These are phyloP conservation scores for Aurelia sp. DNA, from an alignment of 30 jellyfish, hydroid and myxozoan genomes.

Conservation along the genomic window DNA sequence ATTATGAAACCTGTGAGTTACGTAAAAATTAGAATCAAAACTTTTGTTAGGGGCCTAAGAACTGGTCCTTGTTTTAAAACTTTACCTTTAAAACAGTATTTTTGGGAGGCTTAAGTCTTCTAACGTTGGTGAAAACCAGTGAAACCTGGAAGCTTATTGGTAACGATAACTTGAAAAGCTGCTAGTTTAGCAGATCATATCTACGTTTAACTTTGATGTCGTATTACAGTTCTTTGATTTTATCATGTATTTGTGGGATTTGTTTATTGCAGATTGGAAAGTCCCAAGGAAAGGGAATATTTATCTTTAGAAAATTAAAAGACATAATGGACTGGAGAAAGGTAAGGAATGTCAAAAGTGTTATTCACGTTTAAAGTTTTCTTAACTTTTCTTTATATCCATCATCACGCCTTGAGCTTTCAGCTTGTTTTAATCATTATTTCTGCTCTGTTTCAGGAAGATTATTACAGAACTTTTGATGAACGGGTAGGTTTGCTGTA, in stretches of 20 bases:
- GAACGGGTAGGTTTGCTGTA: slow-evolving; percentile 65
- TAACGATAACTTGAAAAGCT: no score
- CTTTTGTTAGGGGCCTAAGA: not conserved
- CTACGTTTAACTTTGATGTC: no score
- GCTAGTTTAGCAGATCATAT: no score
- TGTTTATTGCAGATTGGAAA: slow-evolving; percentile 83
- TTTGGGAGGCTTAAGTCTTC: no score
- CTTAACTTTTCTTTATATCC: not conserved
- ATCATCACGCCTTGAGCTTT: not conserved
- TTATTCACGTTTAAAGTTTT: not conserved
- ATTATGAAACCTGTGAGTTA: slow-evolving; percentile 93
- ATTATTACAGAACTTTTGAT: slow-evolving; percentile 80
- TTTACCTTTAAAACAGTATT: no score
- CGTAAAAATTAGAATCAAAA: not conserved
- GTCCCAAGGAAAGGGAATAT: slow-evolving; percentile 98
- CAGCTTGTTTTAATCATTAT: not conserved
- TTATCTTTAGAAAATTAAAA: slow-evolving; percentile 85
- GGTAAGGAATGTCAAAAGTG: slow-evolving; percentile 30
- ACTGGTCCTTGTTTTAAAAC: no score
- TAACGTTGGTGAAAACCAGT: no score
- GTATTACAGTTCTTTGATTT: no score
- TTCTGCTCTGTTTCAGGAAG: slow-evolving; percentile 72
- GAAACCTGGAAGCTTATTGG: no score
- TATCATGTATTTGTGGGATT: not conserved
- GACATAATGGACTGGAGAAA: slow-evolving; percentile 98